Conservation (phyloP, 2,797 vertebrate species). For the Epinephelus malabaricus region DNA sequence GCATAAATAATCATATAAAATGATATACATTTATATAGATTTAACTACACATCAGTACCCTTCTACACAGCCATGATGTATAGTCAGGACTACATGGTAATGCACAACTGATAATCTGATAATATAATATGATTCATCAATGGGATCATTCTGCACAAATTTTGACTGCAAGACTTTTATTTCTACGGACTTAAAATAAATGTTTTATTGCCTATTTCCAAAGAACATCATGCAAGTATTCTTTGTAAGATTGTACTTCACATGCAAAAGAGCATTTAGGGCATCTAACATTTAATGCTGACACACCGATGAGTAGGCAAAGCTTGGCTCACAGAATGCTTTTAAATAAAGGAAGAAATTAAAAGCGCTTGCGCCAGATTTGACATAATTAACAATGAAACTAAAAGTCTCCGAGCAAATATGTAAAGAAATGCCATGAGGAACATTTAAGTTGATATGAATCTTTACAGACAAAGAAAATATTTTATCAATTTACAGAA, state of each 20-base stretch:
- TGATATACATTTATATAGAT: background rate
- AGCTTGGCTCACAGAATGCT: conserved; percentile 1
- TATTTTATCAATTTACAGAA: conserved; percentile 43
- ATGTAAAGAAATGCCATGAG: conserved; percentile 3
- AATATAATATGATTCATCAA: background rate
- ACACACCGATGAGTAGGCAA: background rate
- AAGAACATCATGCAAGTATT: conserved; percentile 42
- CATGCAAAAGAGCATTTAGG: conserved; percentile 3
- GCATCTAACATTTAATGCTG: conserved; percentile 15
- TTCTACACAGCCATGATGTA: no score
- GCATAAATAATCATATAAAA: background rate
- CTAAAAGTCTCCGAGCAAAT: conserved; percentile 3
- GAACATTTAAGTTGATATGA: background rate
- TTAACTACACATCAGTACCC: no score
- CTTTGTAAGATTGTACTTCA: conserved; percentile 21
- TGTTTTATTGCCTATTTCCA: conserved; percentile 53
- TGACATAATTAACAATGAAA: conserved; percentile 1
- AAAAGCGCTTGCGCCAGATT: background rate
- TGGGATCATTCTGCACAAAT: background rate
- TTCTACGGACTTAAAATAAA: background rate
- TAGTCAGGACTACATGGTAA: background rate
- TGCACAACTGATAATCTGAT: background rate
- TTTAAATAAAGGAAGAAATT: conserved; percentile 15
- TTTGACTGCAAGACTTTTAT: conserved; percentile 4
- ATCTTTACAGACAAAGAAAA: conserved; percentile 41